phyloP scores from a whole-genome alignment of 2,888 invertebrate genomes.

The Horisme vitalbata region DNA sequence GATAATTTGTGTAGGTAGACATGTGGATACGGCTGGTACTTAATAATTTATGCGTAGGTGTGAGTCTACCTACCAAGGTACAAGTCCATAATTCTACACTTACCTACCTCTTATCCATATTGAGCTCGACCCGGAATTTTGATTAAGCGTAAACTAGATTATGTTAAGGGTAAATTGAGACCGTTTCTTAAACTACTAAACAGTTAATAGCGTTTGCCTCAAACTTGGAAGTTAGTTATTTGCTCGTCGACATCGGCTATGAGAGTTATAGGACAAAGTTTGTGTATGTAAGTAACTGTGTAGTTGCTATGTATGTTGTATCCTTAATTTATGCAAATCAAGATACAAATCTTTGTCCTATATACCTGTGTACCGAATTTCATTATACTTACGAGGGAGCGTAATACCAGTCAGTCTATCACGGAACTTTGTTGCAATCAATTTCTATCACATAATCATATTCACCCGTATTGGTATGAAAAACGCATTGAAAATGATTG shows the following conservation, averaged over 20 bases:
- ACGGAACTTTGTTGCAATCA: background rate
- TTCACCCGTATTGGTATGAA: too few species aligned
- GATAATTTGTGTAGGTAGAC: constrained; percentile 29
- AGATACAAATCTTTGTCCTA: constrained; percentile 55
- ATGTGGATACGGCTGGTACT: constrained; percentile 35
- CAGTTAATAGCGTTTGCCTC: constrained; percentile 72
- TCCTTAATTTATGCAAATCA: constrained; percentile 63
- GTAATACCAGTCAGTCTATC: constrained; percentile 1
- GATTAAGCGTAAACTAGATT: constrained; percentile 76
- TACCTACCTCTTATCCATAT: constrained; percentile 52
- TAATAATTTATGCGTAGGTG: constrained; percentile 53
- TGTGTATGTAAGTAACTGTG: constrained; percentile 30
- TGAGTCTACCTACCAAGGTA: constrained; percentile 41
- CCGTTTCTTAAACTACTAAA: constrained; percentile 75
- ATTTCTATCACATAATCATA: too few species aligned
- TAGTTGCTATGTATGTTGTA: constrained; percentile 22
- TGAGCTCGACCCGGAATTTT: constrained; percentile 71
- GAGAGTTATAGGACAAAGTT: constrained; percentile 63
- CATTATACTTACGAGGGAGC: constrained; percentile 22
- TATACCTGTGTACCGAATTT: constrained; percentile 41
- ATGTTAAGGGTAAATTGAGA: constrained; percentile 65
- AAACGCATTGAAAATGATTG: too few species aligned
- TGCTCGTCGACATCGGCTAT: constrained; percentile 61
- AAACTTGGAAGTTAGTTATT: constrained; percentile 71
- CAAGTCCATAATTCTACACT: constrained; percentile 45